Conservation (phyloP, 37 sponge, comb jelly and placozoan species). For the Chondrilla cf. caribensis region DNA sequence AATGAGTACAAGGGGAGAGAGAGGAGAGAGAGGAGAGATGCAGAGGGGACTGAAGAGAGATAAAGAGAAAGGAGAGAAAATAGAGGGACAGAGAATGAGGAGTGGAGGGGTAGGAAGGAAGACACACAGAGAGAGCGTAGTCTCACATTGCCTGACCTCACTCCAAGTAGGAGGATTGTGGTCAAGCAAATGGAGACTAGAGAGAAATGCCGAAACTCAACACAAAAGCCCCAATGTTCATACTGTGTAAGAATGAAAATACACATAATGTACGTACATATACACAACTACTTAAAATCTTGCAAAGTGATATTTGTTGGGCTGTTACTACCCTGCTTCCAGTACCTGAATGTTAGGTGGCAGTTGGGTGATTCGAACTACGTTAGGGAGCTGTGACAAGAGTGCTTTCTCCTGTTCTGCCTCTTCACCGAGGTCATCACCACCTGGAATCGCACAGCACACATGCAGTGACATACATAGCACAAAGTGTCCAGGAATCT, state of each 20-base stretch:
- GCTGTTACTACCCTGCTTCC: no score
- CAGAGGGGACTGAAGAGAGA: neutral
- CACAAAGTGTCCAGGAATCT: no score
- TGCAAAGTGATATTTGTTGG: no score
- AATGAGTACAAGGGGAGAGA: neutral
- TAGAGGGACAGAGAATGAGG: neutral
- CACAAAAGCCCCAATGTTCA: no score
- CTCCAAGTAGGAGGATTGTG: no score
- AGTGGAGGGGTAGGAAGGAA: neutral
- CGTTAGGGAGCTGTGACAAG: neutral
- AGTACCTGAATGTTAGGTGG: conserved; percentile 19
- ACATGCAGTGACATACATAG: no score
- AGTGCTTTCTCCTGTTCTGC: neutral
- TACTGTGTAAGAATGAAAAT: no score
- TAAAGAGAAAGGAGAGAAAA: neutral
- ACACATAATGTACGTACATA: no score
- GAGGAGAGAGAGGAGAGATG: neutral
- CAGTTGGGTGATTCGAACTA: neutral
- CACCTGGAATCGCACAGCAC: neutral
- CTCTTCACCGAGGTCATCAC: neutral
- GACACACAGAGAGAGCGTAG: neutral
- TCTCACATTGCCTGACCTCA: no score
- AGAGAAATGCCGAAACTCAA: no score
- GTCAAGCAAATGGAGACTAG: no score
- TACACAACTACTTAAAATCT: no score